Evolutionary conservation across 2,888 invertebrate species (phyloP).

Genomic region (Dichetophora obliterata): DNA sequence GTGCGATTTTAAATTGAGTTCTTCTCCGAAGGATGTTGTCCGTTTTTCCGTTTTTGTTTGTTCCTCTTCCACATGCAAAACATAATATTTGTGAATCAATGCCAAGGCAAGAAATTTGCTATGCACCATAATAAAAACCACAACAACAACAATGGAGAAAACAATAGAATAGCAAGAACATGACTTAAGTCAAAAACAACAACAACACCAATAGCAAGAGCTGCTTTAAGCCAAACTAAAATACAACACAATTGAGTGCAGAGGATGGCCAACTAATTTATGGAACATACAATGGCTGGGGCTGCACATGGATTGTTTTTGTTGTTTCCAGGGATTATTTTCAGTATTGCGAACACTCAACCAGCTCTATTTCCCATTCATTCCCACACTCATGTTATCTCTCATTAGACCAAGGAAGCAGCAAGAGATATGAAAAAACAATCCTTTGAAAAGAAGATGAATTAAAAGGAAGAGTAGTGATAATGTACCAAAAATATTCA

Average conservation of each 20-base stretch:
- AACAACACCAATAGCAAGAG: not conserved
- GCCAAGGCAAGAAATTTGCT: not conserved
- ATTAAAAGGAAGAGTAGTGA: not conserved
- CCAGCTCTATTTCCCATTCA: no score
- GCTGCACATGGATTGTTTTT: not conserved
- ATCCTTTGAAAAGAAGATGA: not conserved
- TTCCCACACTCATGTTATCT: no score
- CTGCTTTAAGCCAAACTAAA: not conserved
- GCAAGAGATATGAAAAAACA: no score
- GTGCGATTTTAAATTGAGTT: constrained; percentile 30
- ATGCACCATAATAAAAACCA: not conserved
- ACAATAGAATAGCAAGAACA: not conserved
- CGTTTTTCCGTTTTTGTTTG: not conserved
- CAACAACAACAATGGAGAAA: not conserved
- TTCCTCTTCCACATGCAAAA: not conserved
- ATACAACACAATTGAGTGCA: not conserved
- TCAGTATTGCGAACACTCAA: not conserved
- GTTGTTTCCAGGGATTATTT: not conserved
- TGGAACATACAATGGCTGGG: not conserved
- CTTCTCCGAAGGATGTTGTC: not conserved
- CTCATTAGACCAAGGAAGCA: no score
- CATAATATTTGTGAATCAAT: constrained; percentile 27
- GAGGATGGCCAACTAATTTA: no score
- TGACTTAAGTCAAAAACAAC: not conserved
- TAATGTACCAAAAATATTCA: not conserved